A percentile compares a stretch with the other conserved stretches of the same genome.
Evolutionary conservation across 2,797 vertebrate genomes (phyloP).

Genomic region (Rhinella marina): DNA sequence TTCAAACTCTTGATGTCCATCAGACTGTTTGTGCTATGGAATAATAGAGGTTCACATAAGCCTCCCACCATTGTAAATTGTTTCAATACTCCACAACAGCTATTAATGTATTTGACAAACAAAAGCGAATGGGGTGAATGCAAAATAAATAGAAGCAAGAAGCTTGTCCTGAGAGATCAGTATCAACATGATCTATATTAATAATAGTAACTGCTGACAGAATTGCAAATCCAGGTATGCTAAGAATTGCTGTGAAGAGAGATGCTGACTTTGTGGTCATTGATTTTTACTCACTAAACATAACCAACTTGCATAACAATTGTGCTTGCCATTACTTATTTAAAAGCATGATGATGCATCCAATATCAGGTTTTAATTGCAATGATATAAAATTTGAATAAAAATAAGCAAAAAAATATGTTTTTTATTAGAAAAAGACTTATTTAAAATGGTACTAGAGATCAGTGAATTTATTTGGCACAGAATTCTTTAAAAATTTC

Average conservation of each 20-base stretch:
- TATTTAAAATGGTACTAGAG: not conserved
- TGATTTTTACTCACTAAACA: slow-evolving; percentile 38
- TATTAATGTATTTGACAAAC: slow-evolving; percentile 24
- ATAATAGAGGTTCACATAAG: not conserved
- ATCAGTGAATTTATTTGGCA: too few relatives aligned
- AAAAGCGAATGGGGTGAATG: slow-evolving; percentile 15
- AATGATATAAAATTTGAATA: not conserved
- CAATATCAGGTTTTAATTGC: not conserved
- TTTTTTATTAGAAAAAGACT: not conserved
- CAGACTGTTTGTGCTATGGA: not conserved
- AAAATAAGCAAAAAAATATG: not conserved
- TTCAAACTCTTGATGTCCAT: not conserved
- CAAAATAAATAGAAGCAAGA: slow-evolving; percentile 5
- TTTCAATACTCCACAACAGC: not conserved
- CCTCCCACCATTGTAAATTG: not conserved
- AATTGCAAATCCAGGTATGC: slow-evolving; percentile 43
- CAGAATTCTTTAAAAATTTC: too few relatives aligned
- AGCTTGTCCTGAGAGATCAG: slow-evolving; percentile 5
- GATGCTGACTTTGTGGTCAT: slow-evolving; percentile 51
- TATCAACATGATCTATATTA: slow-evolving; percentile 41
- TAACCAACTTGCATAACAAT: slow-evolving; percentile 40
- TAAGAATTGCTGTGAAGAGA: slow-evolving; percentile 37
- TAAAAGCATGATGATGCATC: not conserved
- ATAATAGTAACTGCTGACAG: slow-evolving; percentile 26
- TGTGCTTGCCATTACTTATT: slow-evolving; percentile 27